These are phyloP conservation scores for Tadarida brasiliensis DNA, from an alignment of 2,797 vertebrate species.

Conservation along the genomic window DNA sequence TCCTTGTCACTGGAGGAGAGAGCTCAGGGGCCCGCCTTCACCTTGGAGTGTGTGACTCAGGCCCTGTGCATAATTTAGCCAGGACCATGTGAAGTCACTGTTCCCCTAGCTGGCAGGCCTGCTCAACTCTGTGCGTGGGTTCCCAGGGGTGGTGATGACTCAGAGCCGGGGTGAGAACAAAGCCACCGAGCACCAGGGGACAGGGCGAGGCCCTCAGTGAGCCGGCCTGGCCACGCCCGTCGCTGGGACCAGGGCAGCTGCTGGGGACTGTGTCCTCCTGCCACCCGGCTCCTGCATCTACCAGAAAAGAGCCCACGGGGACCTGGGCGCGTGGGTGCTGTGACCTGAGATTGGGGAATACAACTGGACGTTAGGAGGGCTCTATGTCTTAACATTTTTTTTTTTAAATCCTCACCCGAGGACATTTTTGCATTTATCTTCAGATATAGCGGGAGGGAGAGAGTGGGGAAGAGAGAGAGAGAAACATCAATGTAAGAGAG, in stretches of 20 bases:
- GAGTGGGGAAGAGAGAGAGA: no score
- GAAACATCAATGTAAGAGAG: no score
- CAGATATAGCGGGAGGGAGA: no score
- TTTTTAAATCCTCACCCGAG: no score
- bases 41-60: background rate
- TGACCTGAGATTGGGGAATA: background rate
- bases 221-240: background rate
- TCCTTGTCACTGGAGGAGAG: background rate
- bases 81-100: constrained; percentile 38
- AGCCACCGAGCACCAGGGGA: background rate
- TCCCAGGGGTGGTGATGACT: background rate
- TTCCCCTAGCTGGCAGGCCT: background rate
- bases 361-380: no score
- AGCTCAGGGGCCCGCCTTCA: background rate
- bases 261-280: background rate
- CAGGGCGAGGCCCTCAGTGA: background rate
- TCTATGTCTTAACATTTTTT: no score
- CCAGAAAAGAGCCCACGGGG: accelerated
- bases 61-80: constrained; percentile 33
- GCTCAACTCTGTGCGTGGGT: background rate
- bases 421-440: no score
- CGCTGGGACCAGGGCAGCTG: background rate
- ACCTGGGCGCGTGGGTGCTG: accelerated
- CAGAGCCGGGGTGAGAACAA: background rate
- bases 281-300: background rate